Conservation (phyloP, 2,797 vertebrate species). For the Oryzias dopingdopingensis region DNA sequence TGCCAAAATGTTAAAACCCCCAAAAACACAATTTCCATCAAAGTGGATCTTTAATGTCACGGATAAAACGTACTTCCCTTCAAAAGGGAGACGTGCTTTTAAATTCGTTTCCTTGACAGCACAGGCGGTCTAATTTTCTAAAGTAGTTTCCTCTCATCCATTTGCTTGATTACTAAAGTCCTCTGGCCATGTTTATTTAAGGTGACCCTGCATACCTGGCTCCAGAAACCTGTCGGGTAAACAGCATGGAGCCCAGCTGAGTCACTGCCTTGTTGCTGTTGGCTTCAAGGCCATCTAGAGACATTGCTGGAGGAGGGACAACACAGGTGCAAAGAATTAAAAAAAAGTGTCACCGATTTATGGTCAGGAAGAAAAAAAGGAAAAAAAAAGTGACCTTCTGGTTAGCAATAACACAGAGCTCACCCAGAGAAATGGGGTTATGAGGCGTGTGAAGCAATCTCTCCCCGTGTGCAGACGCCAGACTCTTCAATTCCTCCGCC, state of each 20-base stretch:
- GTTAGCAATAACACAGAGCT: conserved; percentile 19
- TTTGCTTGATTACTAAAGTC: conserved; percentile 38
- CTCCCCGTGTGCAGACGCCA: conserved; percentile 86
- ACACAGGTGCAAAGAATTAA: conserved; percentile 2
- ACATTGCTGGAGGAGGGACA: conserved; percentile 81
- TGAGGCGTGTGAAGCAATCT: conserved; percentile 89
- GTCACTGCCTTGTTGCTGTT: conserved; percentile 79
- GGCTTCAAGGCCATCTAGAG: conserved; percentile 81
- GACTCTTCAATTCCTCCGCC: conserved; percentile 84
- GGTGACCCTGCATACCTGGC: conserved; percentile 82
- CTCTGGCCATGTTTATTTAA: conserved; percentile 5
- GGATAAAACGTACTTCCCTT: too few species aligned
- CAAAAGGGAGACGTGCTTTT: conserved; percentile 27
- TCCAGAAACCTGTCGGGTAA: conserved; percentile 97
- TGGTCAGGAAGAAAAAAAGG: not conserved
- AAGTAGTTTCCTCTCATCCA: conserved; percentile 48
- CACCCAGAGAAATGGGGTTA: conserved; percentile 96
- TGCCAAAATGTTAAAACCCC: too few species aligned
- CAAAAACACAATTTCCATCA: too few species aligned
- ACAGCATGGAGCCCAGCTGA: conserved; percentile 96
- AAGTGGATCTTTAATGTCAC: too few species aligned
- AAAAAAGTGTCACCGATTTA: not conserved
- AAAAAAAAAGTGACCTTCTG: not conserved
- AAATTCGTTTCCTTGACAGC: conserved; percentile 27
- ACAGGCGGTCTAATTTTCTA: conserved; percentile 40